Evolutionary conservation across 2,113 vertebrate species (phyloP).

Genomic region (Oxygymnocypris stewartii): DNA sequence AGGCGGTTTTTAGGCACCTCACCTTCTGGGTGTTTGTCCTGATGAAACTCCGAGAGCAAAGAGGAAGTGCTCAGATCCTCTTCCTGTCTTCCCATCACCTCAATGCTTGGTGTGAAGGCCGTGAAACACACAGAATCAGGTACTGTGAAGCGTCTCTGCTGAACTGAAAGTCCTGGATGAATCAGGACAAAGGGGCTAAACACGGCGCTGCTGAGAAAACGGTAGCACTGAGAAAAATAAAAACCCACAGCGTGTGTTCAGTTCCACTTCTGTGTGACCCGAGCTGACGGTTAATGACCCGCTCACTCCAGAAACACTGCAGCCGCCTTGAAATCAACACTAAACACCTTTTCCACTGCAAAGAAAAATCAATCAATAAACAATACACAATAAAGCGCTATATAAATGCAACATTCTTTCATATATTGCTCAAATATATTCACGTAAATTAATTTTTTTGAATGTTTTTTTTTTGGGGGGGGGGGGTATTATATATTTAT

Average conservation of each 20-base stretch:
- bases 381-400: too few relatives aligned
- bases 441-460: too few relatives aligned
- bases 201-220: constrained; percentile 54
- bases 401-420: too few relatives aligned
- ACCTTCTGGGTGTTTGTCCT: constrained; percentile 3
- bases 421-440: too few relatives aligned
- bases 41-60: constrained; percentile 77
- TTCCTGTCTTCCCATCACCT: constrained; percentile 74
- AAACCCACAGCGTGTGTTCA: neutral
- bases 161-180: constrained; percentile 69
- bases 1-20: neutral
- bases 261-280: neutral
- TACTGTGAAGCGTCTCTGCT: constrained; percentile 51
- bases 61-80: constrained; percentile 86
- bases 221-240: constrained; percentile 36
- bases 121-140: constrained; percentile 45
- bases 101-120: constrained; percentile 64
- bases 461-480: too few relatives aligned
- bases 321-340: too few relatives aligned
- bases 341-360: too few relatives aligned
- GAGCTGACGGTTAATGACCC: neutral
- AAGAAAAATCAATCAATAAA: too few relatives aligned
- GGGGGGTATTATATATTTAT: too few relatives aligned
- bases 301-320: too few relatives aligned
- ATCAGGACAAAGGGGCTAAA: constrained; percentile 57